These are phyloP conservation scores for Drosophila bunnanda DNA, from an alignment of 2,888 invertebrate genomes.

Conservation along the genomic window DNA sequence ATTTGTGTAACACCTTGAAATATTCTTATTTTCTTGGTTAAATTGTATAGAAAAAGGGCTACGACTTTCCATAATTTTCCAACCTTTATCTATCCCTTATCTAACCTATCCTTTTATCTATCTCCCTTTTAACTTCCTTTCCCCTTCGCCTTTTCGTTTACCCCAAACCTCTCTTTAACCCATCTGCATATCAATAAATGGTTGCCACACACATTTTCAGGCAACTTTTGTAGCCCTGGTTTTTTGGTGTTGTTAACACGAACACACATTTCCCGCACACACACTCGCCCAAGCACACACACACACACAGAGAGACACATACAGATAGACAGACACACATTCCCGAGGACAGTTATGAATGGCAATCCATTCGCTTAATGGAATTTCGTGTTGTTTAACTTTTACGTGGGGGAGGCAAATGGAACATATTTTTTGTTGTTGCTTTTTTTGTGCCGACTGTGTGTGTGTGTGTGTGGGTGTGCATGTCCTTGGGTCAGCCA, in stretches of 20 bases:
- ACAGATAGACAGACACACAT: slow-evolving; percentile 21
- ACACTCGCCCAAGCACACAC: slow-evolving; percentile 16
- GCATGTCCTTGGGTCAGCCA: slow-evolving; percentile 33
- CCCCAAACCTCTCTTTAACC: background rate
- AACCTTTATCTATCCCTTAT: background rate
- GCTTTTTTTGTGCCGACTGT: background rate
- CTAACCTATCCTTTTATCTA: background rate
- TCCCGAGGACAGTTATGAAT: slow-evolving; percentile 71
- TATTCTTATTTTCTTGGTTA: background rate
- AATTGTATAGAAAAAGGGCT: too few relatives aligned
- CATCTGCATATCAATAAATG: slow-evolving; percentile 35
- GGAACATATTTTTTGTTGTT: slow-evolving; percentile 11
- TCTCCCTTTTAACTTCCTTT: background rate
- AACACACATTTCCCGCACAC: slow-evolving; percentile 19
- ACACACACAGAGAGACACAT: slow-evolving; percentile 8
- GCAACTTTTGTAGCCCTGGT: slow-evolving; percentile 38
- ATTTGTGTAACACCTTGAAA: background rate
- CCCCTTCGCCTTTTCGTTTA: background rate
- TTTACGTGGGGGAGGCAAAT: slow-evolving; percentile 45
- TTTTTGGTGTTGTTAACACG: slow-evolving; percentile 29
- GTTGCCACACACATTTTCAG: slow-evolving; percentile 35
- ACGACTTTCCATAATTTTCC: background rate
- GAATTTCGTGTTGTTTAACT: slow-evolving; percentile 75
- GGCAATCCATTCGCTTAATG: slow-evolving; percentile 75
- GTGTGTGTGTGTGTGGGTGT: slow-evolving; percentile 17